A percentile compares a stretch with the other conserved stretches of the same genome.
Evolutionary conservation across 23 tunicate genomes (phyloP).

Genomic region (Phallusia fumigata): DNA sequence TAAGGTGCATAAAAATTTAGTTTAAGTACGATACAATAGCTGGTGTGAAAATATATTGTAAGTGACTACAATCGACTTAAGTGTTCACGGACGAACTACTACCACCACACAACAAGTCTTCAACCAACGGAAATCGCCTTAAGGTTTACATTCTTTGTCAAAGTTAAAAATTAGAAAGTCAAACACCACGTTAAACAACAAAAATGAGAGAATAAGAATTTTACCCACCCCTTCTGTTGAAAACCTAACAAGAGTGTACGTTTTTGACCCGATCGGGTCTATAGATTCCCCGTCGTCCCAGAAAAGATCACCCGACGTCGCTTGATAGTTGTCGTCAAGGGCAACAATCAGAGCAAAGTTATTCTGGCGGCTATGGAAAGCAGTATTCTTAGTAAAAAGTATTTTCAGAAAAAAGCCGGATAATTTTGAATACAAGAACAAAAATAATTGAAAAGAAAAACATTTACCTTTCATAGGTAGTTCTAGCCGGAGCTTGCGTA

Average conservation of each 20-base stretch:
- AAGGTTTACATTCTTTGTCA: no score
- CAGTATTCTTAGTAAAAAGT: no score
- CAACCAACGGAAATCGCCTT: no score
- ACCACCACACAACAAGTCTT: no score
- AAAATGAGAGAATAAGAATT: background rate
- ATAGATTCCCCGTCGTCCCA: slow-evolving; percentile 98
- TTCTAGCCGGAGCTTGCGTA: slow-evolving; percentile 66
- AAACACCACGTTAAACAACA: background rate
- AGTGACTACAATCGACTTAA: no score
- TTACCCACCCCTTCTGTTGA: slow-evolving; percentile 39
- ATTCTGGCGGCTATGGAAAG: slow-evolving; percentile 76
- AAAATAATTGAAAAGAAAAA: no score
- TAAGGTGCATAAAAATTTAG: no score
- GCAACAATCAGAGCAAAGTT: slow-evolving; percentile 58
- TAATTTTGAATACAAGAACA: no score
- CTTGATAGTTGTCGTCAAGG: slow-evolving; percentile 48
- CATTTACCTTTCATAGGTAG: slow-evolving; percentile 71
- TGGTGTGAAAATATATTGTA: no score
- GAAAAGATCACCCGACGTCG: slow-evolving; percentile 54
- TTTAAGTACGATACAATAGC: no score
- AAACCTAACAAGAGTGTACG: slow-evolving; percentile 30
- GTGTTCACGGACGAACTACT: no score
- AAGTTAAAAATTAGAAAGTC: background rate
- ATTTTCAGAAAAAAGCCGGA: no score
- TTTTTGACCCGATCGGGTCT: slow-evolving; percentile 3